Conservation (phyloP, 2,113 vertebrate genomes). For the Siphamia tubifer region DNA sequence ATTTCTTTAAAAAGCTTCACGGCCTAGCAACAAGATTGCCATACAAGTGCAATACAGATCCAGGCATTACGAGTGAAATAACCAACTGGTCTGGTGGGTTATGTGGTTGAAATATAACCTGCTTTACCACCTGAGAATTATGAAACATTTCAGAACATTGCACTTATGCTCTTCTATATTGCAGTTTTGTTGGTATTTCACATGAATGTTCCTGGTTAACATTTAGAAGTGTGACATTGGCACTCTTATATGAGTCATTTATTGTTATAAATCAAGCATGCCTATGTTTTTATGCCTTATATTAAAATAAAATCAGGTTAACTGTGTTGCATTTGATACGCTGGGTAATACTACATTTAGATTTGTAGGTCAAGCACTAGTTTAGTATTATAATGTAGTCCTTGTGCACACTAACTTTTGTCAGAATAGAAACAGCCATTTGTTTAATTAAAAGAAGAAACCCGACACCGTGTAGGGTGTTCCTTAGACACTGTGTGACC, state of each 20-base stretch:
- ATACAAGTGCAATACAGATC: background rate
- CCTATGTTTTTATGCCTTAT: no score
- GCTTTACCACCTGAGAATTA: background rate
- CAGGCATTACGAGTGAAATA: background rate
- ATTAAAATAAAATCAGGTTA: no score
- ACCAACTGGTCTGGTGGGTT: background rate
- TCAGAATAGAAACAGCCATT: background rate
- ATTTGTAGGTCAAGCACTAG: no score
- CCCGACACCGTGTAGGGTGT: background rate
- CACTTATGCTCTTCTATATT: background rate
- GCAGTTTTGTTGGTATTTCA: background rate
- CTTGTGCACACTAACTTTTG: background rate
- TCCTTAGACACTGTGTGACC: background rate
- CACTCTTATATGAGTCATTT: no score
- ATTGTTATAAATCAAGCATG: no score
- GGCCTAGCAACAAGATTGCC: constrained; percentile 67
- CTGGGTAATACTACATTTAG: no score
- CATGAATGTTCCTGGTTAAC: background rate
- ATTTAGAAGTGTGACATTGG: background rate
- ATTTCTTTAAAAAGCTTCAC: constrained; percentile 61
- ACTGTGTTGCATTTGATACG: no score
- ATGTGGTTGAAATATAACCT: background rate
- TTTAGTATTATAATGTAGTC: background rate
- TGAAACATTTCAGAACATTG: background rate
- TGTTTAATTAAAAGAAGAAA: background rate